Evolutionary conservation across 2,113 vertebrate genomes (phyloP).

Genomic region (Caranx melampygus): DNA sequence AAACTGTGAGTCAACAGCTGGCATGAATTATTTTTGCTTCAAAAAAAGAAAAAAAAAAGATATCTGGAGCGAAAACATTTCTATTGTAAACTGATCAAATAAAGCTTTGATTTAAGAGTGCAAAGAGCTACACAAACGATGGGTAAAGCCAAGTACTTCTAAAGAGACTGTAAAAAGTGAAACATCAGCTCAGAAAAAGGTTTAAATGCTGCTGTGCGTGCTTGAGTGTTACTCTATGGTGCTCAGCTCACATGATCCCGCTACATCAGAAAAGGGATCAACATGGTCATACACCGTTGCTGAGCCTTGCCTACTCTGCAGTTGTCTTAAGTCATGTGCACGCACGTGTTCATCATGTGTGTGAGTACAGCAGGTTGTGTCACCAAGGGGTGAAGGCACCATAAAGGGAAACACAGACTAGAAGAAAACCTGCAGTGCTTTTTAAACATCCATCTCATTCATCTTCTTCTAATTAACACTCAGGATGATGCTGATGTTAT

Average conservation of each 20-base stretch:
- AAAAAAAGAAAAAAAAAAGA: background rate
- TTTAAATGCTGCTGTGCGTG: slow-evolving; percentile 29
- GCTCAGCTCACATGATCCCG: slow-evolving; percentile 47
- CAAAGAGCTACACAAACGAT: background rate
- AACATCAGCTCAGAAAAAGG: slow-evolving; percentile 20
- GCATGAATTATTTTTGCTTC: background rate
- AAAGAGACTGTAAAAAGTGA: slow-evolving; percentile 7
- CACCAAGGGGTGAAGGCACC: slow-evolving; percentile 7
- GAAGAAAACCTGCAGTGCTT: background rate
- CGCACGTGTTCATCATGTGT: slow-evolving; percentile 1
- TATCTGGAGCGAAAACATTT: slow-evolving; percentile 11
- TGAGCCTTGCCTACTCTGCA: slow-evolving; percentile 35
- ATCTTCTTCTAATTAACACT: background rate
- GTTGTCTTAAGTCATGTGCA: slow-evolving; percentile 9
- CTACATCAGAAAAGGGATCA: slow-evolving; percentile 48
- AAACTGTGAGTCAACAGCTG: background rate
- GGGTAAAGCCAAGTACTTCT: slow-evolving; percentile 14
- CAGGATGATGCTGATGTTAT: background rate
- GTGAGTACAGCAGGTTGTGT: slow-evolving; percentile 11
- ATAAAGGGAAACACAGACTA: slow-evolving; percentile 1
- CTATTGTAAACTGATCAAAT: background rate
- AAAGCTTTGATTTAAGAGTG: background rate
- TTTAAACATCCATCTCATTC: background rate
- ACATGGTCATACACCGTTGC: slow-evolving; percentile 43
- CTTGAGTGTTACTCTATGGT: background rate